Percentiles rank a stretch among this genome's conserved stretches.
These are phyloP conservation scores for Oligia strigilis DNA, from an alignment of 2,888 invertebrate species.

Conservation along the genomic window DNA sequence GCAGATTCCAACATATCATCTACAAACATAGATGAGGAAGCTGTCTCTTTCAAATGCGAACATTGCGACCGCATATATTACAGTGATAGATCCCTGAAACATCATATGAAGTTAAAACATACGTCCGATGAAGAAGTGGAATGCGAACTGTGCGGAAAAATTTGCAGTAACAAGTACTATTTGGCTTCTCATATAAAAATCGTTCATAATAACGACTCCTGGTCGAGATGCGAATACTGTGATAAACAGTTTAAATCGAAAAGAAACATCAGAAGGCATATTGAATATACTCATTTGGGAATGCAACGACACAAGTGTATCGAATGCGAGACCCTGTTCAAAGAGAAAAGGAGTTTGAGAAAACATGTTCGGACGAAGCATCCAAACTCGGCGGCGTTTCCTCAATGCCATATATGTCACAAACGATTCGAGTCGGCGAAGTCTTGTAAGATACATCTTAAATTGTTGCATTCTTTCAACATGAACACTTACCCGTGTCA, in stretches of 20 bases:
- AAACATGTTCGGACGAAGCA: constrained; percentile 85
- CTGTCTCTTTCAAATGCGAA: constrained; percentile 74
- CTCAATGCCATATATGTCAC: constrained; percentile 84
- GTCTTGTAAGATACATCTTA: constrained; percentile 85
- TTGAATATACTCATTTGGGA: constrained; percentile 83
- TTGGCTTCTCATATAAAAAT: constrained; percentile 83
- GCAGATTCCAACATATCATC: constrained; percentile 79
- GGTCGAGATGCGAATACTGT: constrained; percentile 84
- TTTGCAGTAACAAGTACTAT: constrained; percentile 84
- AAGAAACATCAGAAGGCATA: constrained; percentile 82
- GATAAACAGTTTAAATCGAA: constrained; percentile 84
- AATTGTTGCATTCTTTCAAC: constrained; percentile 82
- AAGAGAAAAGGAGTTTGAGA: constrained; percentile 83
- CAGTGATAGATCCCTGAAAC: constrained; percentile 82
- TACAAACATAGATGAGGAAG: constrained; percentile 72
- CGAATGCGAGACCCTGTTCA: constrained; percentile 84
- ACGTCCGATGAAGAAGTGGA: constrained; percentile 77
- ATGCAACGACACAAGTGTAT: constrained; percentile 84
- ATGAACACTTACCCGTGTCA: constrained; percentile 84
- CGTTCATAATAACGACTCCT: constrained; percentile 77
- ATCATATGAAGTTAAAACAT: constrained; percentile 84
- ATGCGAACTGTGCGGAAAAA: constrained; percentile 79
- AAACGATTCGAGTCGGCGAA: constrained; percentile 85
- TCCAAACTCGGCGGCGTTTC: constrained; percentile 79
- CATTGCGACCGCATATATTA: constrained; percentile 81